Evolutionary conservation across 2,113 vertebrate genomes (phyloP), one percentile per base, ranked within the genome.

Genomic region (Thunnus thynnus): DNA sequence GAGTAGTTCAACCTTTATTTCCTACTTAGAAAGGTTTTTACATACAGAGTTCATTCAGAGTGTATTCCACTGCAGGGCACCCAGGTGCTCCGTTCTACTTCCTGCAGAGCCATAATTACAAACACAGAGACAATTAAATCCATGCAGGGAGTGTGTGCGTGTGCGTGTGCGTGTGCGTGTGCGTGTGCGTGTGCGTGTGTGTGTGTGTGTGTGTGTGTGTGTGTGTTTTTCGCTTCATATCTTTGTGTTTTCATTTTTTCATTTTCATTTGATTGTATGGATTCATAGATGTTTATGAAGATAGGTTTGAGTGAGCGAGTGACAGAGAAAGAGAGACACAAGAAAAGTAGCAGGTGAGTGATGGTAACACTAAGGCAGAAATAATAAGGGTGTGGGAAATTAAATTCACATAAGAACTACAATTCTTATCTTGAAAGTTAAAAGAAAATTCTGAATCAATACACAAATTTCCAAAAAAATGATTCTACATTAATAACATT

Each of bases 71-170:
- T 84, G 88, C 88, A 86, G 88, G 91, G 85, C 89, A 86, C 78
- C 80, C 91, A 92, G 92, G 90, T 93, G 90, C 90, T 90, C 86
- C 47, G 74, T 92, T 93, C 86, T 85, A 86, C 80, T 89, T 92
- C 91, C 88, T 83, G 84, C 87, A 80, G 90, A 89, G 90, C 61
- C 78, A 18, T 93, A 92, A 93, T 93, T 94, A 92, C 90, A 83
- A 92, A 93, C 86, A 92, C 88, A 82, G 70, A 91, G 81, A 88
- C 91, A 93, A 94, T 93, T 93, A 92, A 88, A 88, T 86, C 79
- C 89, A 86, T 75, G 84, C 88, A 72, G 76, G 54, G 80, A 69
- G 70, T 65, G 63, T 64, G 67, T 67, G 68, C 63, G 62, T 72
- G 77, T 52, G 30, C 72, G 56, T 67, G 51, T 69, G 18, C 17